These are phyloP conservation scores for Druon quercuslanigerum DNA, from an alignment of 1,140 invertebrate species.

Conservation along the genomic window DNA sequence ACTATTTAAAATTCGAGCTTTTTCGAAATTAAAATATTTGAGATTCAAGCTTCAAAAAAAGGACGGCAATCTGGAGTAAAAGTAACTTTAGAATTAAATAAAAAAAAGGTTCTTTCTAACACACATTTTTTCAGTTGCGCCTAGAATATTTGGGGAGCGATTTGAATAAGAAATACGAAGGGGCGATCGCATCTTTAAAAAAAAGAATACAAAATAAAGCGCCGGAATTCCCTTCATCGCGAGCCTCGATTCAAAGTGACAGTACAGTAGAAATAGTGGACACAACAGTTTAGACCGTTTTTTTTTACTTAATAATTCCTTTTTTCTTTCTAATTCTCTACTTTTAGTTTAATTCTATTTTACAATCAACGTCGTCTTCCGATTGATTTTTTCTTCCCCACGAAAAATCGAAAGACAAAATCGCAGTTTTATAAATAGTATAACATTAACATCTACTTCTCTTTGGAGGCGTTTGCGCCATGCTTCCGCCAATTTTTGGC, in stretches of 20 bases:
- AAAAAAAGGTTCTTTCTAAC: neutral
- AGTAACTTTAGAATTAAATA: too few species aligned
- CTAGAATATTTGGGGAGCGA: neutral
- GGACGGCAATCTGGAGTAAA: too few species aligned
- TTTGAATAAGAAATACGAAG: constrained; percentile 4
- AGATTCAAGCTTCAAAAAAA: too few species aligned
- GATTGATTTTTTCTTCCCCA: neutral
- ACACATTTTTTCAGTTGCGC: neutral
- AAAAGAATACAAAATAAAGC: constrained; percentile 46
- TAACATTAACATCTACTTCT: constrained; percentile 53
- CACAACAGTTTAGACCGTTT: constrained; percentile 7
- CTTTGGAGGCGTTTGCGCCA: constrained; percentile 56
- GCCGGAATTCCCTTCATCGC: constrained; percentile 13
- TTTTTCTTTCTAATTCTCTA: constrained; percentile 2
- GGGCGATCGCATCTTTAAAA: neutral
- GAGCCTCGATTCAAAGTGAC: constrained; percentile 6
- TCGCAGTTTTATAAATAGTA: constrained; percentile 45
- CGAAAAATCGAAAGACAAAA: neutral
- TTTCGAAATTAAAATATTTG: too few species aligned
- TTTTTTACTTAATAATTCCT: constrained; percentile 1
- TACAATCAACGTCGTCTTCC: constrained; percentile 14
- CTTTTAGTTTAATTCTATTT: constrained; percentile 18
- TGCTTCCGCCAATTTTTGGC: constrained; percentile 53
- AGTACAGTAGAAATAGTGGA: constrained; percentile 25
- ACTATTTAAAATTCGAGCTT: too few species aligned